Base-by-base conservation (phyloP, 1,140 invertebrate genomes). In the Drosophila cardini region DNA sequence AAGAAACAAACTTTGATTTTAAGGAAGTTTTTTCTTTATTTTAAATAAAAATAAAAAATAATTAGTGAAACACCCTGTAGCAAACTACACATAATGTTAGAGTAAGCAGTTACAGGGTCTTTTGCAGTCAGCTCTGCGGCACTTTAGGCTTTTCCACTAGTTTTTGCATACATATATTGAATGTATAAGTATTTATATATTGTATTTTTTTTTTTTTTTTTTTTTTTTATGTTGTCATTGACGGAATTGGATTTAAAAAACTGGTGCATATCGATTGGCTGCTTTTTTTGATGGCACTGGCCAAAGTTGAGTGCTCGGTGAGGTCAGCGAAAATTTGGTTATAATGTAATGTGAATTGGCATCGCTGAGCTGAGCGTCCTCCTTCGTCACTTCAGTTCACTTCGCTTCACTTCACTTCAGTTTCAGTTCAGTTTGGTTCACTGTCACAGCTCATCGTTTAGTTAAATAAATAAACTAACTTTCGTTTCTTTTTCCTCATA, bases 261-360 rank as follows among this genome's bases (percentile, higher is more conserved):
- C 13, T 36, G 15, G n/a, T 42, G 55, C 55, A 57, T 57, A 42
- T 57, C 38, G 36, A 42, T 57, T 42, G 55, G 32, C n/a, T 43
- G 21, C 36, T 21, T 50, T 40, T 26, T 50, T 40, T 30, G 36
- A 13, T 63, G 16, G 18, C 16, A 48, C 46, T 38, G 56, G 53
- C 32, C 63, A 38, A 57, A 67, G 53, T 45, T 48, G 30, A 67
- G 63, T 57, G 53, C 48, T 34, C 38, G 43, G 50, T 56, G 60
- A 57, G 63, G 53, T 61, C 65, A 69, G 65, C 65, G 21, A 26
- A 69, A 50, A 48, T 58, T 68, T 45, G 34, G 34, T 36, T 57
- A 60, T 60, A 68, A 68, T 68, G 63, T 67, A 26, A 57, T 48
- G 34, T 53, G 53, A 13, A 40, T 13, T 40, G 38, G 38, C 13